Base-by-base conservation (phyloP, 2,888 invertebrate genomes). In the Dryocosmus kuriphilus region DNA sequence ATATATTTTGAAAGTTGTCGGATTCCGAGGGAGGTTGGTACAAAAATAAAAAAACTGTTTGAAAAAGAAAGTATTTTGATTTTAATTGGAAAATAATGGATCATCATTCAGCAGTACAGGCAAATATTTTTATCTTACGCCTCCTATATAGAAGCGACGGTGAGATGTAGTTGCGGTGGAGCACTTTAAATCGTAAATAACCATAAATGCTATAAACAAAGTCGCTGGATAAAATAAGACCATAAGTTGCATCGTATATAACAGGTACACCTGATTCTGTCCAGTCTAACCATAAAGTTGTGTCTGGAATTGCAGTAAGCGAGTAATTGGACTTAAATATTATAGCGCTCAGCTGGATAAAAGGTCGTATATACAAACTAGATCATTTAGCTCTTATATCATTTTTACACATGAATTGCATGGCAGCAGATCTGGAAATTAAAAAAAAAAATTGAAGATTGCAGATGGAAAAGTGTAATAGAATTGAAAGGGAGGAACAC, bases 311-410 rank as follows among this genome's bases (percentile, higher is more conserved):
- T 76, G 61, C 76, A 57, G 41, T 85, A 85, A 85, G 85, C 84
- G 82, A 57, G 55, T 85, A 85, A 85, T 85, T 85, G 83, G 82
- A 77, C 83, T 84, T 82, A 81, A 83, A 82, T 82, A 83, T 85
- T 81, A 57, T 79, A 30, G 27, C 41, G 75, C 55, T 22, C 60
- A 65, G 73, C 63, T 67, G 67, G 32, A 73, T n/a, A 51, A n/a
- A n/a, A 71, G 22, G 30, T 55, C 27, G 38, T 41, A 24, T 16
- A 19, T 24, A 67, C 6, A 35, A 38, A 46, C 24, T 41, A 14
- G 38, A 41, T 65, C 19, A 38, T 51, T 55, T 51, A 71, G 51
- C 51, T 71, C 7, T 27, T 60, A 60, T n/a, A 46, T 27, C 22
- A 30, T 11, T 51, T 71, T 67, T 22, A 9, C n/a, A 2, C n/a